Evolutionary conservation across 2,113 vertebrate species (phyloP).

Genomic region (Chaetodon auriga): DNA sequence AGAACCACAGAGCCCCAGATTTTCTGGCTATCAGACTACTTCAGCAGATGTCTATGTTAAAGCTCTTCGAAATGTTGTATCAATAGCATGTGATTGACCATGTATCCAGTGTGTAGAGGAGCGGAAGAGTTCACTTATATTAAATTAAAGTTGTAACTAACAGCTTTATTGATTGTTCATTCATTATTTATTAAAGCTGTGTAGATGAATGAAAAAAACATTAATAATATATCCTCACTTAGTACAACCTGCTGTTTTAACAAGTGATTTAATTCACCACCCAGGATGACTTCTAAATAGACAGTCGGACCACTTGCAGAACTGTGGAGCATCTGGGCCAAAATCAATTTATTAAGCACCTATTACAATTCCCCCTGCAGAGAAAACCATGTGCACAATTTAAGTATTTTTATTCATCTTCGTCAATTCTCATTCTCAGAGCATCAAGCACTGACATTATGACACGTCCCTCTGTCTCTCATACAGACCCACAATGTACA

Average conservation of each 20-base stretch:
- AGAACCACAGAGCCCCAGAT: constrained; percentile 11
- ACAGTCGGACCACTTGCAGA: neutral
- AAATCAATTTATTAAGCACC: neutral
- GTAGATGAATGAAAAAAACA: neutral
- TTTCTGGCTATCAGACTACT: constrained; percentile 2
- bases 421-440: no score
- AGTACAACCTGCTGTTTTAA: neutral
- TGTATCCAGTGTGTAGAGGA: neutral
- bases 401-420: no score
- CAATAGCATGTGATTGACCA: constrained; percentile 3
- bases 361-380: neutral
- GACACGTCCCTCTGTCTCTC: no score
- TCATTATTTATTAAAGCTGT: neutral
- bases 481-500: no score
- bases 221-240: neutral
- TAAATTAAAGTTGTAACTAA: neutral
- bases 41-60: constrained; percentile 37
- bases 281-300: neutral
- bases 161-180: neutral
- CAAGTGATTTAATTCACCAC: neutral
- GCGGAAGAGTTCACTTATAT: neutral
- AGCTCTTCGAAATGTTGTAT: constrained; percentile 6
- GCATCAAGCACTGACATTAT: no score
- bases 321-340: neutral
- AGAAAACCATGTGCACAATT: no score